A percentile compares a stretch with the other conserved stretches of the same genome.
Evolutionary conservation across 2,113 vertebrate species (phyloP).

Genomic region (Corapipo altera): DNA sequence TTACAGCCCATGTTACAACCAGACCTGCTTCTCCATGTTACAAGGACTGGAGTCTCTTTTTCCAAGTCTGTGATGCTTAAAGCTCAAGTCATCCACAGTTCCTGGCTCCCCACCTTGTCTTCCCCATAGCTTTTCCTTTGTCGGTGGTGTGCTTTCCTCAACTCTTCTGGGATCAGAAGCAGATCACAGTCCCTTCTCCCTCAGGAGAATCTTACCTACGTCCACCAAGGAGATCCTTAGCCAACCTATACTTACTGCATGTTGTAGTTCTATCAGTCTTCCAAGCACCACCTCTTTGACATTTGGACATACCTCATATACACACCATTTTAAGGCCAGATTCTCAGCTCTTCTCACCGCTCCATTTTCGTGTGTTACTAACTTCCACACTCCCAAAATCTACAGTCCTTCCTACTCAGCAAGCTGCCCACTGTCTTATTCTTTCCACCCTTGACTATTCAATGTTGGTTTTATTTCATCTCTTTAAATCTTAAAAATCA

Average conservation of each 20-base stretch:
- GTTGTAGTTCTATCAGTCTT: not conserved
- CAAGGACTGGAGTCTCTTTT: not conserved
- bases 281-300: not conserved
- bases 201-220: not conserved
- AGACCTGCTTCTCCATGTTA: not conserved
- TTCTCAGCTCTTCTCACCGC: not conserved
- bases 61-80: not conserved
- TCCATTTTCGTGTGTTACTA: not conserved
- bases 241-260: not conserved
- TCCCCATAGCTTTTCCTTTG: not conserved
- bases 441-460: not conserved
- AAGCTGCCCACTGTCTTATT: not conserved
- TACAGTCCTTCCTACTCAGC: not conserved
- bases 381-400: not conserved
- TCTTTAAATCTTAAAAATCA: not conserved
- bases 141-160: not conserved
- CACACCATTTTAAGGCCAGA: not conserved
- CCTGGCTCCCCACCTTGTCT: not conserved
- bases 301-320: not conserved
- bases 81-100: rapidly evolving
- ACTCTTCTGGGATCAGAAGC: not conserved
- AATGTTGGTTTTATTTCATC: not conserved
- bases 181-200: not conserved
- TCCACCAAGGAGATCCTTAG: not conserved
- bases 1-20: not conserved